Evolutionary conservation across 2,888 invertebrate species (phyloP), one percentile per base, ranked within the genome.

Genomic region (Osmoderma eremita): DNA sequence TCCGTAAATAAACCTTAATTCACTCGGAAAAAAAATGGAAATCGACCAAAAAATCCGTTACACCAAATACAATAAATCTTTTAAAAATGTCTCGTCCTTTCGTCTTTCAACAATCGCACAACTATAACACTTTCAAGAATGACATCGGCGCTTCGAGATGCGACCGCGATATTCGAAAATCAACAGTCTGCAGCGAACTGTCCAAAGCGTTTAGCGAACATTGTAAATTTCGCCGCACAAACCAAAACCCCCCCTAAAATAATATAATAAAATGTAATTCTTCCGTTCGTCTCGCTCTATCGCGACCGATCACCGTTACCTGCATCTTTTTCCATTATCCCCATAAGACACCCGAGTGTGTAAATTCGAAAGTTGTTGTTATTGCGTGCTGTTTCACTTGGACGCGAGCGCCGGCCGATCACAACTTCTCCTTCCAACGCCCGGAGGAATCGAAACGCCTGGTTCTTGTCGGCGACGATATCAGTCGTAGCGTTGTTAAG

Each of bases 181-280:
- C 72, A 69, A 70, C 58, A 70, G 69, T 70, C 68, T 64, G 62
- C 67, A 69, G 68, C 67, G 67, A 72, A 72, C 72, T 72, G 70
- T 69, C 64, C 58, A 65, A 68, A 53, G 65, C 54, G 63, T 65
- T 64, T 51, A 36, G 68, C 61, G 67, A 56, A 62, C 68, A 70
- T 68, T 67, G 67, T 69, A 68, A 70, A 72, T 72, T 72, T 69
- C 63, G 63, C 63, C 63, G 39, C 65, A 66, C 54, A 68, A 70
- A 30, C 30, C 30, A 17, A 45, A 61, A 61, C 45, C 72, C 70
- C 71, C 72, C 67, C 64, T 69, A 65, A 63, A 63, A 67, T 64
- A 63, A 65, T 64, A 67, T n/a, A 53, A 30, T 30, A 30, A 30
- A 61, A 48, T 61, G 36, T 61, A 61, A 61, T 61, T 45, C 45